Conservation (phyloP, 2,888 invertebrate genomes). For the Dendrolimus pini region DNA sequence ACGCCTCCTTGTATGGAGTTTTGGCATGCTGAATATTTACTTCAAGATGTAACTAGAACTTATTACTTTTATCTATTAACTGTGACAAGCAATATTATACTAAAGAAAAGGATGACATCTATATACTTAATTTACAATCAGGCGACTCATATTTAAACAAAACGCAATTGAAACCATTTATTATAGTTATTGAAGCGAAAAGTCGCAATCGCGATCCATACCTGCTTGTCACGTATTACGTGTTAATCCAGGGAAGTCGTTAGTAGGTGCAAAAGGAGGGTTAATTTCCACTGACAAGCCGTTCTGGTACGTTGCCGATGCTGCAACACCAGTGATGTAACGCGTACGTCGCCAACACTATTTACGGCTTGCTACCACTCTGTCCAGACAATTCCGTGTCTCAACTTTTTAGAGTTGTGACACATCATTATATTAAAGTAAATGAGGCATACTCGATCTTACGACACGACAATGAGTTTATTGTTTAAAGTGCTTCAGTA, state of each 20-base stretch:
- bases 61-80: no score
- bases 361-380: conserved; percentile 6
- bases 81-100: no score
- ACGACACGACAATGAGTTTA: neutral
- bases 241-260: conserved; percentile 5
- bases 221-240: neutral
- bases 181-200: neutral
- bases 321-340: conserved; percentile 46
- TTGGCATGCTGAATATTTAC: no score
- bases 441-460: neutral
- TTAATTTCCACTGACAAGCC: conserved; percentile 31
- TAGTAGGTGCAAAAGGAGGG: conserved; percentile 12
- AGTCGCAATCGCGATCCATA: neutral
- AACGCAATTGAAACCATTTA: no score
- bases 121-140: no score
- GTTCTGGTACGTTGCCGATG: conserved; percentile 34
- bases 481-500: neutral
- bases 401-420: neutral
- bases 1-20: no score
- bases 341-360: conserved; percentile 4
- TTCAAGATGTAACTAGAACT: no score
- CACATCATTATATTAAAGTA: neutral
- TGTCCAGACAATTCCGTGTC: neutral
- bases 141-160: no score
- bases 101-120: no score